These are phyloP conservation scores for Cepaea nemoralis DNA, from an alignment of 1,140 invertebrate species.

Conservation along the genomic window DNA sequence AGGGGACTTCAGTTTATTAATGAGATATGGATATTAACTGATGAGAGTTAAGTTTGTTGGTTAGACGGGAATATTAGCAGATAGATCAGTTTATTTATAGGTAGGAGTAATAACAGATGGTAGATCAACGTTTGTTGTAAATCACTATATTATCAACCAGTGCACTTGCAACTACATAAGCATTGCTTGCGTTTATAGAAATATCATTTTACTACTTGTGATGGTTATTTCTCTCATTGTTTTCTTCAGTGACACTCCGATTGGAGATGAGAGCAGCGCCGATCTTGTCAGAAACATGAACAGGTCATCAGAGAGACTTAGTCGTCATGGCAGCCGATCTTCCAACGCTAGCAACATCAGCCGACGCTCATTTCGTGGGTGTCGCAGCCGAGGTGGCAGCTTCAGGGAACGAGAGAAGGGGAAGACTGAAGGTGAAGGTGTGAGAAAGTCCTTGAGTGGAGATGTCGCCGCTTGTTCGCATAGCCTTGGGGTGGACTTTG, in stretches of 20 bases:
- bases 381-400: conserved; percentile 30
- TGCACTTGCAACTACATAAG: no score
- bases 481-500: conserved; percentile 30
- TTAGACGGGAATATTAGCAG: no score
- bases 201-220: no score
- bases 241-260: conserved; percentile 57
- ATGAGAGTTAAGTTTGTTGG: no score
- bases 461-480: conserved; percentile 14
- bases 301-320: conserved; percentile 33
- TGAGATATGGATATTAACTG: no score
- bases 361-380: conserved; percentile 24
- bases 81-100: no score
- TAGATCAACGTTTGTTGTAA: no score
- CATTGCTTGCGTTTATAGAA: no score
- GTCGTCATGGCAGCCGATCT: conserved; percentile 37
- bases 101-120: no score
- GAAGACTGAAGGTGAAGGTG: conserved; percentile 13
- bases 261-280: conserved; percentile 57
- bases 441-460: conserved; percentile 33
- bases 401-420: conserved; percentile 34
- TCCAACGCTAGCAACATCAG: conserved; percentile 42
- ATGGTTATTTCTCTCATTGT: no score
- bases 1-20: no score
- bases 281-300: conserved; percentile 37
- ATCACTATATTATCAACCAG: no score